phyloP scores from a whole-genome alignment of 1,140 invertebrate species.

The Megalopta genalis region DNA sequence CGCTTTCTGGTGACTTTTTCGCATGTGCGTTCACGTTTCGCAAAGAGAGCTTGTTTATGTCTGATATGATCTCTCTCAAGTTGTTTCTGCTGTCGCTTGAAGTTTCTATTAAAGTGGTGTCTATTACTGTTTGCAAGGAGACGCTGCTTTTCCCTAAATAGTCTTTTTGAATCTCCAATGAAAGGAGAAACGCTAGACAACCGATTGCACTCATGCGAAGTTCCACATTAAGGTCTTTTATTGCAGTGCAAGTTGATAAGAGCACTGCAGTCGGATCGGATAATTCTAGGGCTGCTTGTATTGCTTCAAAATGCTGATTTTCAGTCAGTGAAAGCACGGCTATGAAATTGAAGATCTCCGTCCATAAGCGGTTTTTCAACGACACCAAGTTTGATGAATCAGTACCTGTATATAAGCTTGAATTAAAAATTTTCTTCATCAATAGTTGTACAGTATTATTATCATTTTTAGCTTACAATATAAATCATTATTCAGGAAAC shows the following conservation, averaged over 20 bases:
- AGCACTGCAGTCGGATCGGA: slow-evolving; percentile 70
- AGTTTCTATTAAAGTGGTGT: slow-evolving; percentile 40
- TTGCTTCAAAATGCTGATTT: slow-evolving; percentile 70
- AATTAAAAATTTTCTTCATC: slow-evolving; percentile 8
- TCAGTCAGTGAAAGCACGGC: slow-evolving; percentile 72
- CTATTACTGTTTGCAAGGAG: slow-evolving; percentile 58
- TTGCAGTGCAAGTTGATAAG: slow-evolving; percentile 73
- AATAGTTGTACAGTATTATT: too few species aligned
- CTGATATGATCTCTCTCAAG: slow-evolving; percentile 55
- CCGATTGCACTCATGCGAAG: slow-evolving; percentile 69
- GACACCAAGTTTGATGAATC: slow-evolving; percentile 69
- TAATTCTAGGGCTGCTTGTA: slow-evolving; percentile 71
- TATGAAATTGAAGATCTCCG: slow-evolving; percentile 78
- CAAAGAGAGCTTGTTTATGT: slow-evolving; percentile 65
- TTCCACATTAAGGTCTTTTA: slow-evolving; percentile 64
- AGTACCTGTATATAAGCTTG: slow-evolving; percentile 68
- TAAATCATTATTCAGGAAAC: slow-evolving; percentile 75
- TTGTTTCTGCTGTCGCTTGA: slow-evolving; percentile 23
- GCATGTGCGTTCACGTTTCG: slow-evolving; percentile 43
- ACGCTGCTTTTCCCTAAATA: slow-evolving; percentile 52
- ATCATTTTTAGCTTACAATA: slow-evolving; percentile 74
- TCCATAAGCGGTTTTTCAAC: slow-evolving; percentile 77
- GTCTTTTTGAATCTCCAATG: slow-evolving; percentile 71
- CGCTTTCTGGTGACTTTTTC: slow-evolving; percentile 34
- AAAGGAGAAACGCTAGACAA: slow-evolving; percentile 70